A percentile compares a stretch with the other conserved stretches of the same genome.
These are phyloP conservation scores for Euleptes europaea DNA, from an alignment of 2,113 vertebrate genomes.

Conservation along the genomic window DNA sequence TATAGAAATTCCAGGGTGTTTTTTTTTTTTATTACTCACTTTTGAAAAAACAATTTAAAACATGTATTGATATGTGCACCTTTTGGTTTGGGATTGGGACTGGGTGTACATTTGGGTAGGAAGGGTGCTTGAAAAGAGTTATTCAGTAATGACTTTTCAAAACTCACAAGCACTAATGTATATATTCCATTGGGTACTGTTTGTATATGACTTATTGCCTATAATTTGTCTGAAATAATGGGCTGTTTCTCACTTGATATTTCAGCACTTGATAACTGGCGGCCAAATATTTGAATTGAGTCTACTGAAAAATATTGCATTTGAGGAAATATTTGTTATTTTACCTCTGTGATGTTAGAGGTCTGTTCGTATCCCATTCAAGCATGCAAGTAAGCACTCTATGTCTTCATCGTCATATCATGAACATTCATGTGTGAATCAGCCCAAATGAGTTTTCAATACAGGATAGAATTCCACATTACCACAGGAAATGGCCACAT, in stretches of 20 bases:
- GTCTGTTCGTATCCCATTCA: not conserved
- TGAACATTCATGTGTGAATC: not conserved
- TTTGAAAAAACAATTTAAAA: conserved; percentile 72
- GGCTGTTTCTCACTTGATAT: no score
- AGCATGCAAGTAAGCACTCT: not conserved
- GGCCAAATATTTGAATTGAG: not conserved
- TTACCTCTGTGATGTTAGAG: not conserved
- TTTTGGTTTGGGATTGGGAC: not conserved
- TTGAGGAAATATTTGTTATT: not conserved
- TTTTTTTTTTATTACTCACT: conserved; percentile 68
- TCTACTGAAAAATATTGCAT: not conserved
- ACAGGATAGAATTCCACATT: not conserved
- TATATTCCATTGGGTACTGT: conserved; percentile 60
- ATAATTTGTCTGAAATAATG: conserved; percentile 21
- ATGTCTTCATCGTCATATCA: no score
- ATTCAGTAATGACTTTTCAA: not conserved
- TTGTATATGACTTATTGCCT: conserved; percentile 24
- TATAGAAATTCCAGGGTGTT: conserved; percentile 74
- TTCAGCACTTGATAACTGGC: not conserved
- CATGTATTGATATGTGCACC: conserved; percentile 26
- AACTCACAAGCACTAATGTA: not conserved
- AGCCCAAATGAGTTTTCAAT: not conserved
- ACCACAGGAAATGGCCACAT: not conserved
- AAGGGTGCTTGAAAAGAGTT: no score
- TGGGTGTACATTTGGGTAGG: not conserved